A percentile compares a stretch with the other conserved stretches of the same genome.
Evolutionary conservation across 2,888 invertebrate species (phyloP).

Genomic region (Colletes collaris): DNA sequence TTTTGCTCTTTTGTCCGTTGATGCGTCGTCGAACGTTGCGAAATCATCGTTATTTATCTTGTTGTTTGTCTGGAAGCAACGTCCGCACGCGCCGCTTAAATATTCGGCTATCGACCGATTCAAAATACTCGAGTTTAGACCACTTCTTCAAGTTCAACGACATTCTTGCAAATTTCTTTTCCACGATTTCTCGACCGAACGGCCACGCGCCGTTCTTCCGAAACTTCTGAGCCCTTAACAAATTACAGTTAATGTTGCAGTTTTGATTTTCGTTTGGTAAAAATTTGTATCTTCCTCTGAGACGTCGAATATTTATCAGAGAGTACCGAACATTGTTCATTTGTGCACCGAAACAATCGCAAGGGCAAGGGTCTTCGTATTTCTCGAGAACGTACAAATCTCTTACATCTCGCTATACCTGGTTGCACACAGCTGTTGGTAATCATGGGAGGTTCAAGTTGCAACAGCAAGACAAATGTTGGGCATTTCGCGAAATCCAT

Average conservation of each 20-base stretch:
- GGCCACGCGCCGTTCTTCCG: neutral
- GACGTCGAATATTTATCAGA: neutral
- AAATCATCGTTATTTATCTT: conserved; percentile 21
- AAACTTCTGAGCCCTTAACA: too few species aligned
- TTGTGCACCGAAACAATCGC: neutral
- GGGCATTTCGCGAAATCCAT: conserved; percentile 32
- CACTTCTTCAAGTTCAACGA: neutral
- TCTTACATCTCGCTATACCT: neutral
- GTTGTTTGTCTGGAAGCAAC: neutral
- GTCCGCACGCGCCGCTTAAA: conserved; percentile 15
- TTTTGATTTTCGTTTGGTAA: too few species aligned
- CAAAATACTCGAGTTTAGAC: neutral
- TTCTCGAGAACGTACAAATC: neutral
- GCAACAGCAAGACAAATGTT: conserved; percentile 37
- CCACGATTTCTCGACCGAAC: neutral
- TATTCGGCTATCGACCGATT: conserved; percentile 32
- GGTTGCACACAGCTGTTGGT: conserved; percentile 6
- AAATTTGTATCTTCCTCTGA: too few species aligned
- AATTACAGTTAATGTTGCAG: too few species aligned
- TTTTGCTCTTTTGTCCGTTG: neutral
- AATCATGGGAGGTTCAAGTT: neutral
- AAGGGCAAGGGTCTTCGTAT: neutral
- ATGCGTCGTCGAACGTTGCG: neutral
- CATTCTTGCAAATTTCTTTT: conserved; percentile 1
- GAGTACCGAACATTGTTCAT: neutral